These are phyloP conservation scores for Melanargia galathea DNA, from an alignment of 2,888 invertebrate genomes.

Conservation along the genomic window DNA sequence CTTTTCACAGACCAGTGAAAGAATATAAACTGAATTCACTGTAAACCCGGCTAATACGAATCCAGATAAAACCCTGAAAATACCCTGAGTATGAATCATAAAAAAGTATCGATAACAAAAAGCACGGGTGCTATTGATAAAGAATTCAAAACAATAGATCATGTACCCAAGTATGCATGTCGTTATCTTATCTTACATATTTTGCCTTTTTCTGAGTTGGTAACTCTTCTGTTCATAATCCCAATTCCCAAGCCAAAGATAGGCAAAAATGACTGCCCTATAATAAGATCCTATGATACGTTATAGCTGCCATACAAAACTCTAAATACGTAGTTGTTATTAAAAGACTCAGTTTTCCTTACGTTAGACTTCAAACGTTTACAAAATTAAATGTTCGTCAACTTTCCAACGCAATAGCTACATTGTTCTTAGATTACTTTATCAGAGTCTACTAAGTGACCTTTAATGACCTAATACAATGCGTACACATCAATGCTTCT, in stretches of 20 bases:
- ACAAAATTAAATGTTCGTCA: background rate
- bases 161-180: background rate
- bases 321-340: no score
- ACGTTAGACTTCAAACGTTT: background rate
- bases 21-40: no score
- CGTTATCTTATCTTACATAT: background rate
- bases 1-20: no score
- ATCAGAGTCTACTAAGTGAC: background rate
- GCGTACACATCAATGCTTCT: background rate
- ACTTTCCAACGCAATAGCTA: background rate
- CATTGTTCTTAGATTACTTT: background rate
- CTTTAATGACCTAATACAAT: constrained; percentile 15
- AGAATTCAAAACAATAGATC: background rate
- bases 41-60: no score
- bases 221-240: background rate
- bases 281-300: no score
- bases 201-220: constrained; percentile 2
- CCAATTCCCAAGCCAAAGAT: background rate
- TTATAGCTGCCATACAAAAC: no score
- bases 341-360: background rate
- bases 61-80: background rate
- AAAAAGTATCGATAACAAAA: background rate
- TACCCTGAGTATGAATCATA: no score
- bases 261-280: no score
- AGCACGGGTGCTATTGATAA: background rate